These are phyloP conservation scores for Trileptium ribeirensis DNA, from an alignment of 2,888 invertebrate genomes.

Conservation along the genomic window DNA sequence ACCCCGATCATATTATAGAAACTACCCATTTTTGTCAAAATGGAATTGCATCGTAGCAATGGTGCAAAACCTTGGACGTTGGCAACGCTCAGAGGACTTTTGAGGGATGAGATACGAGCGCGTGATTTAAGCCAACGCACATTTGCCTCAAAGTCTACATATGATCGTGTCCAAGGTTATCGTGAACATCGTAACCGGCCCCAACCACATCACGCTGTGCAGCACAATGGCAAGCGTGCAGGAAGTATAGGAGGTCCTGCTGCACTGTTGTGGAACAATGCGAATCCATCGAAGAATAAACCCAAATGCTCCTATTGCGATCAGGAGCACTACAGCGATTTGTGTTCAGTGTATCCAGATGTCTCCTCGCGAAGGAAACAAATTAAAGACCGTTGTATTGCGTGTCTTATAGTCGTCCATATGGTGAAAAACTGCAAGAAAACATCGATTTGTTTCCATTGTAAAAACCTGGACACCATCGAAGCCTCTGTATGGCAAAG, in stretches of 20 bases:
- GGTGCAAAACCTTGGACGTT: not conserved
- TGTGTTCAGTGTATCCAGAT: not conserved
- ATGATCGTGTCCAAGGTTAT: too few species aligned
- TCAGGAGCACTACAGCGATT: not conserved
- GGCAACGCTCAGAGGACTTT: not conserved
- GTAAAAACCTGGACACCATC: conserved; percentile 7
- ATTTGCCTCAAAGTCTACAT: not conserved
- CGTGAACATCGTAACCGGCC: too few species aligned
- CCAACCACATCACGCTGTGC: not conserved
- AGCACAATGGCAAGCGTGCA: not conserved
- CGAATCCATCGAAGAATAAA: not conserved
- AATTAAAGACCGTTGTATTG: not conserved
- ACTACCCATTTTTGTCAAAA: not conserved
- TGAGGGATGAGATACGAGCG: not conserved
- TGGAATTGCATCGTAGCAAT: not conserved
- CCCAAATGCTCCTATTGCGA: not conserved
- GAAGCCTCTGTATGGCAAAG: not conserved
- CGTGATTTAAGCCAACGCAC: not conserved
- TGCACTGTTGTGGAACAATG: not conserved
- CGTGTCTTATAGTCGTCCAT: not conserved
- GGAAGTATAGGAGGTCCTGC: not conserved
- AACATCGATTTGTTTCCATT: not conserved
- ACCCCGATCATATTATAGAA: not conserved
- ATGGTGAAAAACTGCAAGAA: not conserved
- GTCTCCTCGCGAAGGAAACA: not conserved